These are phyloP conservation scores for Epizoanthus rinbou DNA, from an alignment of 92 coral and sea anemone species.

Conservation along the genomic window DNA sequence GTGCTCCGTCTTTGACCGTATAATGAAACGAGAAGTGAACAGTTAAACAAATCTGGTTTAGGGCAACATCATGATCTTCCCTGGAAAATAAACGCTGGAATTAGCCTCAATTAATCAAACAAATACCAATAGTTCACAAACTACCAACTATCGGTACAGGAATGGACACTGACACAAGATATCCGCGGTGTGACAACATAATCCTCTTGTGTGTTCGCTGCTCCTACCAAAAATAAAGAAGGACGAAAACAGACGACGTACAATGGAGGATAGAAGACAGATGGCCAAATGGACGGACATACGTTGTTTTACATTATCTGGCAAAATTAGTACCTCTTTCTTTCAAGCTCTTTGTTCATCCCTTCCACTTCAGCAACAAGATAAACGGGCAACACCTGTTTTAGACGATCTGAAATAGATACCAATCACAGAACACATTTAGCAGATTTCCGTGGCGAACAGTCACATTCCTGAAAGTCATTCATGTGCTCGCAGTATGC, in stretches of 20 bases:
- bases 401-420: background rate
- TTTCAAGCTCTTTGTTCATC: conserved; percentile 52
- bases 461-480: no score
- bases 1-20: conserved; percentile 62
- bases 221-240: background rate
- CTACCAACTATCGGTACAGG: background rate
- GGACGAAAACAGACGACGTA: background rate
- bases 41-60: conserved; percentile 62
- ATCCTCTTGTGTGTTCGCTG: background rate
- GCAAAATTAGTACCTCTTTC: conserved; percentile 49
- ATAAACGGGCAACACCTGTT: conserved; percentile 32
- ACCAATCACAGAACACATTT: background rate
- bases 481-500: no score
- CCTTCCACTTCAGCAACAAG: conserved; percentile 52
- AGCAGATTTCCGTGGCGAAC: no score
- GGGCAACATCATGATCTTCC: conserved; percentile 58
- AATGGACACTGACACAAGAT: no score
- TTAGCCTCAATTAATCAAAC: background rate
- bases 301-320: background rate
- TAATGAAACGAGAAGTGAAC: conserved; percentile 64
- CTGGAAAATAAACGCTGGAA: conserved; percentile 32
- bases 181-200: background rate
- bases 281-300: background rate
- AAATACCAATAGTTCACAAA: background rate
- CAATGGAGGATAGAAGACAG: background rate